Evolutionary conservation across 2,888 invertebrate genomes (phyloP), one percentile per base, ranked within the genome.

Genomic region (Eulithis testata): DNA sequence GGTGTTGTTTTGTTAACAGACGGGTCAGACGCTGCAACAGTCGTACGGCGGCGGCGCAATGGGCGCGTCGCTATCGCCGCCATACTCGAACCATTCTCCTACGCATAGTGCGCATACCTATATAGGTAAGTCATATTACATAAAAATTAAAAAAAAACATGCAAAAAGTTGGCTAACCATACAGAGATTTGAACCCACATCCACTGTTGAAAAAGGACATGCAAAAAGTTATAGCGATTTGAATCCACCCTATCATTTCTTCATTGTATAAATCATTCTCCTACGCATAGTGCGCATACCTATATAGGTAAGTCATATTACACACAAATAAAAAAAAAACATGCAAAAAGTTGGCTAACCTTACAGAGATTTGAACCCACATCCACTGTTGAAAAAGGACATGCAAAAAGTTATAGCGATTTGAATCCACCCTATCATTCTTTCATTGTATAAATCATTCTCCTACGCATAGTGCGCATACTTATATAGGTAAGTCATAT

Each of bases 231-330:
- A 21, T 2, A 21, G 1, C 21, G 21, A 21, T 21, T 21, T 21
- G 21, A 21, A 21, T 21, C 21, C 1, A 21, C 21, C 21, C 21
- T 21, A 21, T 21, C 21, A 21, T 21, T n/a, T n/a, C n/a, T n/a
- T n/a, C n/a, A n/a, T n/a, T n/a, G n/a, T n/a, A n/a, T n/a, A n/a
- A 97, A 97, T 88, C 97, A 97, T 84, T 96, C 96, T 64, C 96
- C 97, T 36, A 97, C 97, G 21, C 97, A 97, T 88, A 97, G 97
- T 79, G 96, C 97, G 80, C 97, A 97, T 83, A 96, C 96, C 63
- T 96, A 96, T 83, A 95, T 96, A 81, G 97, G 97, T 95, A 80
- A 88, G 87, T 73, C n/a, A 2, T 0, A 12, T 9, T 1, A 11
- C 9, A 27, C 27, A 21, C 43, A 11, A 11, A n/a, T 37, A n/a